phyloP scores from a whole-genome alignment of 2,797 vertebrate species.

The Microhierax caerulescens region DNA sequence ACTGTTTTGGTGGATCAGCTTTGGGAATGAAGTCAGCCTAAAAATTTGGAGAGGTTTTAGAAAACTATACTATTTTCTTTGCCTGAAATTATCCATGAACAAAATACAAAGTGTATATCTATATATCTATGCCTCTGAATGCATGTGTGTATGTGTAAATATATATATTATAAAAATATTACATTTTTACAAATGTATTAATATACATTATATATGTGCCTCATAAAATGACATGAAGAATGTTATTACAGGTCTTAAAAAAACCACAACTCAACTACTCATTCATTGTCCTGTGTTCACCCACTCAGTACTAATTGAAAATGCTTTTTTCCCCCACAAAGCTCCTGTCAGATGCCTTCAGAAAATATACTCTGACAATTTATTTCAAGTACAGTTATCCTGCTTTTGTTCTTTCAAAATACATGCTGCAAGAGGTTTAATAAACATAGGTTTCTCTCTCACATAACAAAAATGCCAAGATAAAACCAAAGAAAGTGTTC shows the following conservation, averaged over 20 bases:
- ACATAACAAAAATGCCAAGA: not conserved
- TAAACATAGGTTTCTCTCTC: not conserved
- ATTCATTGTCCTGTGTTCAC: not conserved
- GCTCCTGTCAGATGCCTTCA: not conserved
- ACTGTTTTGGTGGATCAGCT: not conserved
- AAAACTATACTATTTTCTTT: not conserved
- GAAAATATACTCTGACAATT: not conserved
- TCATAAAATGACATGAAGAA: not conserved
- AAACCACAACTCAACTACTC: not conserved
- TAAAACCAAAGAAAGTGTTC: not conserved
- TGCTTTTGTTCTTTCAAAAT: not conserved
- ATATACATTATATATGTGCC: not conserved
- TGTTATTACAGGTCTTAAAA: not conserved
- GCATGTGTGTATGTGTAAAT: not conserved
- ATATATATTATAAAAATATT: not conserved
- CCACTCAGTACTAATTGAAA: not conserved
- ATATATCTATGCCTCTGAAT: not conserved
- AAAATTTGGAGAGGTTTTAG: not conserved
- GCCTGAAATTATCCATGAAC: not conserved
- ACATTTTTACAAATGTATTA: not conserved
- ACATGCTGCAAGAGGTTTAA: not conserved
- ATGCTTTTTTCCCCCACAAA: not conserved
- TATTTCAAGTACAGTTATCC: not conserved
- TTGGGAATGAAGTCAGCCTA: not conserved
- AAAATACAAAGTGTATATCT: not conserved